Conservation (phyloP, 1,140 invertebrate species). For the Pseudomyrmex dendroicus region DNA sequence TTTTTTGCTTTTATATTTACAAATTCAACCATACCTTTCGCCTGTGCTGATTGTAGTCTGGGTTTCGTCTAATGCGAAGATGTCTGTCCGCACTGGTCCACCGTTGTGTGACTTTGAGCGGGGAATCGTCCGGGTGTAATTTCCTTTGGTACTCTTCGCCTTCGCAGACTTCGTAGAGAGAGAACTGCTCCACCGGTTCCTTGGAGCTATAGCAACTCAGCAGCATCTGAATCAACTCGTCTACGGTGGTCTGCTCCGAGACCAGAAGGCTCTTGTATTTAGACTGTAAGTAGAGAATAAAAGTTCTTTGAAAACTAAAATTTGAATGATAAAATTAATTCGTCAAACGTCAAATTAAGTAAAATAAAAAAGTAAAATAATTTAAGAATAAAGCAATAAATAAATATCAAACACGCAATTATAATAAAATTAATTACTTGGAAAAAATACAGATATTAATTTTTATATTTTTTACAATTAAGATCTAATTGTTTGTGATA, state of each 20-base stretch:
- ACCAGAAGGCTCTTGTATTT: slow-evolving; percentile 96
- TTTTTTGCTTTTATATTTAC: no score
- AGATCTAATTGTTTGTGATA: background rate
- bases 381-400: no score
- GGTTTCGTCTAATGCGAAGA: slow-evolving; percentile 91
- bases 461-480: background rate
- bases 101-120: slow-evolving; percentile 92
- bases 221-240: slow-evolving; percentile 94
- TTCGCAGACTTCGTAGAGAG: slow-evolving; percentile 92
- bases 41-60: slow-evolving; percentile 89
- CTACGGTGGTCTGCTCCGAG: slow-evolving; percentile 94
- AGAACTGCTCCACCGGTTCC: slow-evolving; percentile 93
- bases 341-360: background rate
- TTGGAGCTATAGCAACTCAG: slow-evolving; percentile 93
- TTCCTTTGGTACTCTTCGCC: slow-evolving; percentile 93
- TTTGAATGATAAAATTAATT: background rate
- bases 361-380: no score
- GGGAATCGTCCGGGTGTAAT: slow-evolving; percentile 93
- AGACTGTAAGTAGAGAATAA: slow-evolving; percentile 86
- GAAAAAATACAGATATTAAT: background rate
- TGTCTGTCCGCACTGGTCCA: slow-evolving; percentile 90
- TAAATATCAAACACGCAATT: no score
- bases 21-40: slow-evolving; percentile 84
- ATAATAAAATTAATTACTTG: background rate
- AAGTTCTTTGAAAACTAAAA: background rate